Conservation (phyloP, 2,797 vertebrate genomes). For the Calcarius lapponicus region DNA sequence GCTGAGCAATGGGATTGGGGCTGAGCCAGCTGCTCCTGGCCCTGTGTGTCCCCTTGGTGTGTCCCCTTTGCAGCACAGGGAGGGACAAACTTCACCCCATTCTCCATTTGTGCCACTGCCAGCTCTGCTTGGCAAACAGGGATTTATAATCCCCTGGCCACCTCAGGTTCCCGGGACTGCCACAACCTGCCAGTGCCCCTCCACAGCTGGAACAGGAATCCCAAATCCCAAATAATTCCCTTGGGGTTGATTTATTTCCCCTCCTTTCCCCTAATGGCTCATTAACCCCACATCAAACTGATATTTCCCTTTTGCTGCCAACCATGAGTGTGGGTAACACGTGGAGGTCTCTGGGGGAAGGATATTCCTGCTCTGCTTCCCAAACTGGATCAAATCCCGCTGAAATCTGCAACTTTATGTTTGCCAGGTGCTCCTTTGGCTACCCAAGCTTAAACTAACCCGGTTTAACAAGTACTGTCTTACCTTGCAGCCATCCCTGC, state of each 20-base stretch:
- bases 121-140: neutral
- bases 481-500: slow-evolving; percentile 90
- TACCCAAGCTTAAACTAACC: slow-evolving; percentile 77
- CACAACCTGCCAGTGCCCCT: neutral
- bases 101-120: accelerated
- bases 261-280: neutral
- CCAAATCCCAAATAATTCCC: neutral
- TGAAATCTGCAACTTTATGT: neutral
- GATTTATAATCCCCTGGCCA: neutral
- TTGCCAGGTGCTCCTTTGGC: slow-evolving; percentile 21
- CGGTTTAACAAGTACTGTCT: slow-evolving; percentile 79
- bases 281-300: neutral
- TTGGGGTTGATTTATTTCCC: neutral
- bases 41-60: accelerated
- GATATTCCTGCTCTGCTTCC: neutral
- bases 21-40: neutral
- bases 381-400: neutral
- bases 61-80: neutral
- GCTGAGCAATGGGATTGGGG: neutral
- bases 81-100: neutral
- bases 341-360: neutral
- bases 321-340: accelerated
- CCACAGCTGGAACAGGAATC: neutral
- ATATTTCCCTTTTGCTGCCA: neutral
- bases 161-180: accelerated